Evolutionary conservation across 1,140 invertebrate species (phyloP).

Genomic region (Trichonephila clavipes): DNA sequence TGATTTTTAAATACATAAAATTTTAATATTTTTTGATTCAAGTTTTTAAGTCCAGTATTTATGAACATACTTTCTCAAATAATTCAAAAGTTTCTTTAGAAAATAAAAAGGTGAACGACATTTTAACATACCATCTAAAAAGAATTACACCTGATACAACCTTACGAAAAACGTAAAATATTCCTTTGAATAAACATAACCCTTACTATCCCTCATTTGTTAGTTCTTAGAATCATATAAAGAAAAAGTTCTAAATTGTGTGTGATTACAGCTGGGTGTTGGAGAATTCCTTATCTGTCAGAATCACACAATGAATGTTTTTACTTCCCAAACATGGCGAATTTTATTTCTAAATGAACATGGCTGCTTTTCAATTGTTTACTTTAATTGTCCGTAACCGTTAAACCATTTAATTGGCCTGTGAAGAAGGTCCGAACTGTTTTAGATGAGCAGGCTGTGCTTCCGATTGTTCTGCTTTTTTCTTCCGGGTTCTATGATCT

Average conservation of each 20-base stretch:
- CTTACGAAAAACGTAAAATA: background rate
- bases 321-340: background rate
- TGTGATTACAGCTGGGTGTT: background rate
- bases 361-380: background rate
- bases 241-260: background rate
- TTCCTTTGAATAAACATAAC: background rate
- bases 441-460: background rate
- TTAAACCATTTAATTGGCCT: background rate
- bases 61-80: no score
- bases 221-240: background rate
- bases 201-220: background rate
- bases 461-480: background rate
- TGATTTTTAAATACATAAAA: no score
- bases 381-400: background rate
- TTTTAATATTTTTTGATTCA: no score
- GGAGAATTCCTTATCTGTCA: background rate
- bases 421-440: background rate
- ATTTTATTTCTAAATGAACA: background rate
- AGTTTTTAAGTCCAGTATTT: no score
- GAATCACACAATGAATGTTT: background rate
- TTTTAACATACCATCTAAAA: background rate
- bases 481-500: slow-evolving; percentile 32
- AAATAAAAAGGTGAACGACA: background rate
- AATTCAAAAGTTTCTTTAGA: no score
- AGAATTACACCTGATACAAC: no score